Conservation (phyloP, 2,113 vertebrate species). For the Philantomba maxwellii region DNA sequence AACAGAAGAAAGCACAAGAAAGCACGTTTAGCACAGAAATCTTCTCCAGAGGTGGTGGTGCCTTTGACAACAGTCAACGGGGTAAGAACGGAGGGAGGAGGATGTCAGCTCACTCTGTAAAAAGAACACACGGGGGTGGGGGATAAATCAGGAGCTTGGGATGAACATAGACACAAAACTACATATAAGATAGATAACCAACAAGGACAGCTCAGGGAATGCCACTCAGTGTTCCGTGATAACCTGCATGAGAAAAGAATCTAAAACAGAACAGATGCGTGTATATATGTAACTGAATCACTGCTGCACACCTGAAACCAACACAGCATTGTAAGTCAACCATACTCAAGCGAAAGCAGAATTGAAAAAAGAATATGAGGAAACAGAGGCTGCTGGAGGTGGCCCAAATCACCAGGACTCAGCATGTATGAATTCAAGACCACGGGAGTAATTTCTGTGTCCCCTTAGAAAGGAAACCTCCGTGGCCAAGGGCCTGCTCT, state of each 20-base stretch:
- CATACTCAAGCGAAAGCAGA: background rate
- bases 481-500: background rate
- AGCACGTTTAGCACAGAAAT: background rate
- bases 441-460: background rate
- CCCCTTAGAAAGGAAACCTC: conserved; percentile 1
- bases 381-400: background rate
- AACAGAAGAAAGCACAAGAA: background rate
- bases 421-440: background rate
- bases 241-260: background rate
- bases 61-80: background rate
- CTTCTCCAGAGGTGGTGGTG: background rate
- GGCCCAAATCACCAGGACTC: background rate
- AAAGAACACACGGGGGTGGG: background rate
- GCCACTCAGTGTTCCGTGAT: background rate
- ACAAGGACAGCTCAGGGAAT: background rate
- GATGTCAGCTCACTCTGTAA: background rate
- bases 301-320: background rate
- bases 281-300: background rate
- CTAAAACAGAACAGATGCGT: background rate
- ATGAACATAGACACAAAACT: background rate
- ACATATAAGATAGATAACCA: background rate
- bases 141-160: background rate
- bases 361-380: background rate
- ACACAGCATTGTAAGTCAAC: background rate
- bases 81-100: background rate